Evolutionary conservation across 1,140 invertebrate genomes (phyloP).

Genomic region (Sycobia sp.): DNA sequence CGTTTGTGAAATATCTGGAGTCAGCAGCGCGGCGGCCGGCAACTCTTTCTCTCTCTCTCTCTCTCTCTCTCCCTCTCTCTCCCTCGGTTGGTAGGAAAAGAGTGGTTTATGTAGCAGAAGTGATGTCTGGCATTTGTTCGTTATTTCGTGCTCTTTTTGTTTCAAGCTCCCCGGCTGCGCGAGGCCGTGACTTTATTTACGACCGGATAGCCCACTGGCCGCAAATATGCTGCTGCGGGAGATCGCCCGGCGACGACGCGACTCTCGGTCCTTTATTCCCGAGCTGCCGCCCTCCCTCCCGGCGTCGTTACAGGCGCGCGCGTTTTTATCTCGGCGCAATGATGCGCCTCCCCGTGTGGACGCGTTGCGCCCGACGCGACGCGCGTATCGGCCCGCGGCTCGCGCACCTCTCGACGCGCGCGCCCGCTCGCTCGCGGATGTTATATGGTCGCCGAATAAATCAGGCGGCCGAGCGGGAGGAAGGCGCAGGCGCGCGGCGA

Average conservation of each 20-base stretch:
- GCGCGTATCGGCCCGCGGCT: not conserved
- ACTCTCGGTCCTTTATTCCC: not conserved
- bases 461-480: not conserved
- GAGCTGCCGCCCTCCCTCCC: not conserved
- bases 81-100: too few species aligned
- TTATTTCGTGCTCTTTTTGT: slow-evolving; percentile 59
- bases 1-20: slow-evolving; percentile 5
- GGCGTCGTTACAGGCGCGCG: too few species aligned
- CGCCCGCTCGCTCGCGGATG: not conserved
- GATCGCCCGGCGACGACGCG: not conserved
- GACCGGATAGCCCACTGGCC: slow-evolving; percentile 56
- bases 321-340: too few species aligned
- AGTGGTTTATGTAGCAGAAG: slow-evolving; percentile 59
- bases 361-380: not conserved
- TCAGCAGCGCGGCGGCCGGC: not conserved
- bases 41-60: too few species aligned
- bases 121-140: slow-evolving; percentile 58
- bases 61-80: too few species aligned
- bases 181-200: slow-evolving; percentile 53
- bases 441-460: slow-evolving; percentile 18
- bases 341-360: too few species aligned
- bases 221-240: slow-evolving; percentile 53
- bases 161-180: slow-evolving; percentile 42
- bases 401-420: slow-evolving; percentile 13
- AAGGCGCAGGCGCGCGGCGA: too few species aligned